phyloP scores from a whole-genome alignment of 2,113 vertebrate species.

The Colistium nudipinnis region DNA sequence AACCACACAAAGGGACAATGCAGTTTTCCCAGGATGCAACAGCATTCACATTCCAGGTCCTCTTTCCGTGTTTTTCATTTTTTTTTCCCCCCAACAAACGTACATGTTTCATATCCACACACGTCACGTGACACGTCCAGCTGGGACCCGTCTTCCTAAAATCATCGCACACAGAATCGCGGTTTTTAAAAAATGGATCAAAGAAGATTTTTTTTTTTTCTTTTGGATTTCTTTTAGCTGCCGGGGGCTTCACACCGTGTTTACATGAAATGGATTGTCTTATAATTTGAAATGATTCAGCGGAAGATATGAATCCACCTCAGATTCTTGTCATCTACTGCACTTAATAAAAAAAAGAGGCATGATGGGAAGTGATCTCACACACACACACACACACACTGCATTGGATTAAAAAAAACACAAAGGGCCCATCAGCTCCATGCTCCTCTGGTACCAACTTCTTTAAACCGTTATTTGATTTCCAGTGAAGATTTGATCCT shows the following conservation, averaged over 20 bases:
- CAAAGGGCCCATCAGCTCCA: conserved; percentile 14
- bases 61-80: conserved; percentile 29
- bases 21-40: conserved; percentile 15
- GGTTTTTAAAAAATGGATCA: no score
- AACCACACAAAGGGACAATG: no score
- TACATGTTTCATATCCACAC: conserved; percentile 53
- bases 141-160: conserved; percentile 44
- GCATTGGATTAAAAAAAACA: conserved; percentile 14
- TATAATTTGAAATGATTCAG: no score
- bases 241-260: no score
- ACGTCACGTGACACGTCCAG: conserved; percentile 51
- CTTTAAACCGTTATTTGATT: no score
- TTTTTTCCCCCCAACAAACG: conserved; percentile 35
- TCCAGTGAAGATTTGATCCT: no score
- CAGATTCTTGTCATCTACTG: conserved; percentile 35
- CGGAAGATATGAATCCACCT: no score
- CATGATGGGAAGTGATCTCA: conserved; percentile 60
- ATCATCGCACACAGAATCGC: background rate
- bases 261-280: background rate
- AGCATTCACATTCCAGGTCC: conserved; percentile 61
- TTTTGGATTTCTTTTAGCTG: background rate
- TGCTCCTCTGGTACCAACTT: background rate
- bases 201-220: no score
- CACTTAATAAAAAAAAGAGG: conserved; percentile 38
- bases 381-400: conserved; percentile 16